phyloP scores from a whole-genome alignment of 2,113 vertebrate genomes.

The Tragelaphus scriptus region DNA sequence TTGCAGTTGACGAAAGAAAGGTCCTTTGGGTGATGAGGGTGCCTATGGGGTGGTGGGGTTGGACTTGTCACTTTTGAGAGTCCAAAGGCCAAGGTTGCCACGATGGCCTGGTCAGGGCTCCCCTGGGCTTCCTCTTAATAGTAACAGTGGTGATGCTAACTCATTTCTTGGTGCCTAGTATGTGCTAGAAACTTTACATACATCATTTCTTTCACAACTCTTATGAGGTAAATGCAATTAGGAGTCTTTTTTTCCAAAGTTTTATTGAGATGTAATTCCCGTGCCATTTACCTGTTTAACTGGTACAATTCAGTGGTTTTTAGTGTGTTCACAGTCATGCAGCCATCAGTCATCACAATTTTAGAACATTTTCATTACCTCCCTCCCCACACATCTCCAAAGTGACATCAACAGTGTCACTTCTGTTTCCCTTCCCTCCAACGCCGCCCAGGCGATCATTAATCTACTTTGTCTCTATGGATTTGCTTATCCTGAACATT shows the following conservation, averaged over 20 bases:
- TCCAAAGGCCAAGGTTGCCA: neutral
- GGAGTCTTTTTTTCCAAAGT: neutral
- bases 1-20: neutral
- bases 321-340: neutral
- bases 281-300: neutral
- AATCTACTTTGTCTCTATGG: neutral
- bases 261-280: neutral
- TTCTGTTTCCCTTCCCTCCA: neutral
- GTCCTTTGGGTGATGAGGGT: neutral
- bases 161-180: neutral
- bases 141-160: neutral
- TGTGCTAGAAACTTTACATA: neutral
- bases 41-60: neutral
- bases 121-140: neutral
- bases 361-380: neutral
- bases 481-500: neutral
- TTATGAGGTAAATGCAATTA: neutral
- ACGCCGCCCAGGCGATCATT: neutral
- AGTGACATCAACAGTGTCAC: neutral
- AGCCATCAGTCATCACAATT: neutral
- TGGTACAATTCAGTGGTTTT: neutral
- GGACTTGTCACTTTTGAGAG: neutral
- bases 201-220: neutral
- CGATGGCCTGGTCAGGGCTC: neutral
- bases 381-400: neutral